Percentiles rank a stretch among this genome's conserved stretches.
These are phyloP conservation scores for Sphinx pinastri DNA, from an alignment of 2,888 invertebrate species.

Conservation along the genomic window DNA sequence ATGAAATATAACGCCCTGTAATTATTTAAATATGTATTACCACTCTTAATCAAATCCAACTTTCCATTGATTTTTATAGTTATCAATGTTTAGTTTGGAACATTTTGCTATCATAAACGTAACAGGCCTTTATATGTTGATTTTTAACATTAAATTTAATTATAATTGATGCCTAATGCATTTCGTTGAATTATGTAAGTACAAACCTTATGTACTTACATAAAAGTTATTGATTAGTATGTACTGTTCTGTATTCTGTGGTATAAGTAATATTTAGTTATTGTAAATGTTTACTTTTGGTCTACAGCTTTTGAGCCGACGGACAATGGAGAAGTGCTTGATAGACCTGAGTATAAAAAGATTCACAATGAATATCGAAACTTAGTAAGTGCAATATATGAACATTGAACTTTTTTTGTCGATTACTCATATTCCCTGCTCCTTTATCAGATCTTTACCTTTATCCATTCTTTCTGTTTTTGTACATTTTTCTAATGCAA, in stretches of 20 bases:
- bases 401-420: background rate
- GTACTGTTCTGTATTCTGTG: no score
- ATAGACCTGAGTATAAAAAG: slow-evolving; percentile 89
- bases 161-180: no score
- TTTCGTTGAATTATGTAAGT: no score
- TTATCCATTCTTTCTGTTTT: no score
- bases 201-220: no score
- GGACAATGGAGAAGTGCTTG: slow-evolving; percentile 84
- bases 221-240: no score
- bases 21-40: background rate
- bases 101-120: background rate
- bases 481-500: no score
- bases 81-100: background rate
- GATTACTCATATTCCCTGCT: background rate
- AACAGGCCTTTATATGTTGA: background rate
- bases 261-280: background rate
- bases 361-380: slow-evolving; percentile 94
- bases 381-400: slow-evolving; percentile 80
- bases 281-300: background rate
- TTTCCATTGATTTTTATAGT: no score
- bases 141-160: no score
- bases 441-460: background rate
- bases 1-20: background rate
- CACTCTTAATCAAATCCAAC: no score
- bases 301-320: slow-evolving; percentile 92